These are phyloP conservation scores for Conchocele bisecta DNA, from an alignment of 2,888 invertebrate genomes.

Conservation along the genomic window DNA sequence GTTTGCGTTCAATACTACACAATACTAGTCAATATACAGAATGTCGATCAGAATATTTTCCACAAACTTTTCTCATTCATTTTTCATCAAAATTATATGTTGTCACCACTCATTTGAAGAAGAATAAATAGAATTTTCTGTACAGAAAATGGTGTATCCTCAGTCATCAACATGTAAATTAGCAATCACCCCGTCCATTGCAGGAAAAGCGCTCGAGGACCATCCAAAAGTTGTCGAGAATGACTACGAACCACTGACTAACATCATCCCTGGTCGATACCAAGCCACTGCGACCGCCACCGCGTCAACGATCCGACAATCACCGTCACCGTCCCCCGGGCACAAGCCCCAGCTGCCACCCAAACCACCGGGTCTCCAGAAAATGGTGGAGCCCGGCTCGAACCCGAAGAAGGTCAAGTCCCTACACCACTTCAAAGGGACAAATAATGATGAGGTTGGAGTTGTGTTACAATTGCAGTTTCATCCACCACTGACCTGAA, in stretches of 20 bases:
- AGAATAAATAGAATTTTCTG: no score
- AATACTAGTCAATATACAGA: no score
- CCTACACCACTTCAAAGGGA: constrained; percentile 95
- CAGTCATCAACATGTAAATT: no score
- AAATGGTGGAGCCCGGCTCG: constrained; percentile 69
- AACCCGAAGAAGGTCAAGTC: constrained; percentile 88
- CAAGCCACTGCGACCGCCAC: constrained; percentile 63
- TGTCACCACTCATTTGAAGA: no score
- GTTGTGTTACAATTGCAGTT: no score
- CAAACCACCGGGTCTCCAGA: constrained; percentile 61
- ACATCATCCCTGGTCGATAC: constrained; percentile 48
- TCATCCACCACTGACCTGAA: no score
- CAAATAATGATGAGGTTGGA: constrained; percentile 97
- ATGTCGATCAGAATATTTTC: no score
- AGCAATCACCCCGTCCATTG: no score
- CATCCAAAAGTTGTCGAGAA: constrained; percentile 57
- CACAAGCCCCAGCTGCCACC: constrained; percentile 60
- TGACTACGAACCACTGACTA: constrained; percentile 64
- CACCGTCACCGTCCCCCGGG: constrained; percentile 28
- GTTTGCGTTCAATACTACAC: no score
- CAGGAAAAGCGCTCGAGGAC: constrained; percentile 54
- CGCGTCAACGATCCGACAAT: constrained; percentile 44
- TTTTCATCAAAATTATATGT: no score
- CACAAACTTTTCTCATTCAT: no score
- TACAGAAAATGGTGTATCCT: no score